Percentiles rank a stretch among this genome's conserved stretches.
phyloP scores from a whole-genome alignment of 2,888 invertebrate species.

The Stenurella melanura region DNA sequence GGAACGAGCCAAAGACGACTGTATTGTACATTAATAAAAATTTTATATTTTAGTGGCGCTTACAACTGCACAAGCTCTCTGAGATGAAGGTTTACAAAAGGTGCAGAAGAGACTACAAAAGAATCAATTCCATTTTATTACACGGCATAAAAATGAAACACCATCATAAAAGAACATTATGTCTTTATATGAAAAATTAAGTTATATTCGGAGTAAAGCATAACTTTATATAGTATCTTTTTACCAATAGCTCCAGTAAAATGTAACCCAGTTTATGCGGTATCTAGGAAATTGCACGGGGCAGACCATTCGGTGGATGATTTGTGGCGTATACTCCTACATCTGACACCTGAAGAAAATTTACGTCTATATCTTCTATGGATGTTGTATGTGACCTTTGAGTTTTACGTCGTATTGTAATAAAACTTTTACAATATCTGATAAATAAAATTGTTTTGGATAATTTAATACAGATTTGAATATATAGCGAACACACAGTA shows the following conservation, averaged over 20 bases:
- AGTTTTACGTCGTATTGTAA: slow-evolving; percentile 53
- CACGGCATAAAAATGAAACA: slow-evolving; percentile 31
- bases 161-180: slow-evolving; percentile 31
- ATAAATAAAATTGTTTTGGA: slow-evolving; percentile 25
- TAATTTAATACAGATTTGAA: neutral
- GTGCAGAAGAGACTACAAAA: slow-evolving; percentile 19
- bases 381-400: slow-evolving; percentile 50
- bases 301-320: slow-evolving; percentile 50
- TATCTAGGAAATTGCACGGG: slow-evolving; percentile 51
- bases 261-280: slow-evolving; percentile 50
- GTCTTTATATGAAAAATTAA: slow-evolving; percentile 39
- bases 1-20: neutral
- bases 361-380: slow-evolving; percentile 51
- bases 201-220: slow-evolving; percentile 34
- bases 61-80: neutral
- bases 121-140: slow-evolving; percentile 35
- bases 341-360: slow-evolving; percentile 57
- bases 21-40: neutral
- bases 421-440: slow-evolving; percentile 47
- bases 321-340: slow-evolving; percentile 51
- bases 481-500: neutral
- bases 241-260: slow-evolving; percentile 41
- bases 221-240: slow-evolving; percentile 32
- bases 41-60: neutral
- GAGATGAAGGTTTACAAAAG: neutral